Evolutionary conservation across 2,888 invertebrate genomes (phyloP), one percentile per base, ranked within the genome.

Genomic region (Amphipyra berbera): DNA sequence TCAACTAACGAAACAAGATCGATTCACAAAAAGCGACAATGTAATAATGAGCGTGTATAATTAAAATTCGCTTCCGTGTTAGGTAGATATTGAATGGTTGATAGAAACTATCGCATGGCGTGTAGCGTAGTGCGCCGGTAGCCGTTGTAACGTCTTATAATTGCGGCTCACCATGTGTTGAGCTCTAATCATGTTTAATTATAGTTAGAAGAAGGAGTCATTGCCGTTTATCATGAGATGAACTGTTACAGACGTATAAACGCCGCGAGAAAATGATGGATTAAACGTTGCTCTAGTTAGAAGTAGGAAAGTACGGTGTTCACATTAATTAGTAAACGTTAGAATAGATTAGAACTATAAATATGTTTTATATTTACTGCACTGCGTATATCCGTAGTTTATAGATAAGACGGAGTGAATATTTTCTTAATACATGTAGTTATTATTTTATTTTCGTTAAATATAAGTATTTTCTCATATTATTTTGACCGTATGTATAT

Each of bases 171-270:
- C 90, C 90, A 93, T 93, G 93, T 94, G 93, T 90, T 92, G 91
- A 93, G 91, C 91, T 90, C 89, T 92, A 94, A 94, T 94, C 93
- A 92, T 90, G 88, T 92, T 92, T 94, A 94, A 94, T 94, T 94
- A 94, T 86, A 90, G 89, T 72, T 60, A 82, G 84, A 87, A 89
- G 86, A 88, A 88, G 90, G 88, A 93, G 90, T 94, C 94, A 94
- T 94, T 94, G 94, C 91, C 80, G 89, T 89, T 92, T 89, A 92
- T 91, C 95, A 94, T 94, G 95, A 93, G 91, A 95, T 91, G 90
- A 94, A 94, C 94, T 92, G 95, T 94, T 94, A 93, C 92, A 89
- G 83, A 89, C 85, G 86, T 85, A 89, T 81, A 89, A 90, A 92
- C 81, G 81, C 61, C 66, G 81, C 84, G 87, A 87, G 89, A 88